Base-by-base conservation (phyloP, 2,797 vertebrate genomes). In the Cirrhinus molitorella region DNA sequence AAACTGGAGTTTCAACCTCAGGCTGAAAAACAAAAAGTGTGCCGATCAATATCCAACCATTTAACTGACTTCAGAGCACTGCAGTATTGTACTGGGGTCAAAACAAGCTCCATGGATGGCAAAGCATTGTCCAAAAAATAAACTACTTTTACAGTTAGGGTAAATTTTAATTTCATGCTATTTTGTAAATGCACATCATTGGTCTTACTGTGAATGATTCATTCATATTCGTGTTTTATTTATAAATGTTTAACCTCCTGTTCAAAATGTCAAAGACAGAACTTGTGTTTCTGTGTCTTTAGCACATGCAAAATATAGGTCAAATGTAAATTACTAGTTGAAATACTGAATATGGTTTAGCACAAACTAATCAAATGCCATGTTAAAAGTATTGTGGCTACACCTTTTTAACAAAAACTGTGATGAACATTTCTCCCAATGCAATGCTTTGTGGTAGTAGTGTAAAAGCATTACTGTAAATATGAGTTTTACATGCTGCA, bases 41-140 rank as follows among this genome's bases (percentile, higher is more conserved):
- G 3, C 17, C 31, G 28, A 45, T 72, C 23, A 83, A 66, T 59
- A n/a, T 31, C 23, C 43, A 72, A 82, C 12, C 47, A 57, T 45
- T 53, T 23, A 43, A 21, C n/a, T 28, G 2, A 16, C 28, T 71
- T 28, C 45, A 11, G 45, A 79, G 12, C 0, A n/a, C 13, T 65
- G 17, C 17, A 17, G 43, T 13, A 28, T 47, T 43, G 34, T 45
- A 4, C 12, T 23, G 3, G 34, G 13, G 2, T 43, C 13, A 40
- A 55, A 74, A 37, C 7, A 40, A 45, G 8, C 40, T 45, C 10
- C 11, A 21, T 61, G 11, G 16, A 13, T 25, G 10, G 17, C 17
- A 6, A 45, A 67, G 19, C 16, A 59, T 12, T 14, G 9, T 23
- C 5, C 4, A 14, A 7, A 13, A 40, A 17, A 16, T 0, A 17